Evolutionary conservation across 2,113 vertebrate species (phyloP).

Genomic region (Pangasianodon gigas): DNA sequence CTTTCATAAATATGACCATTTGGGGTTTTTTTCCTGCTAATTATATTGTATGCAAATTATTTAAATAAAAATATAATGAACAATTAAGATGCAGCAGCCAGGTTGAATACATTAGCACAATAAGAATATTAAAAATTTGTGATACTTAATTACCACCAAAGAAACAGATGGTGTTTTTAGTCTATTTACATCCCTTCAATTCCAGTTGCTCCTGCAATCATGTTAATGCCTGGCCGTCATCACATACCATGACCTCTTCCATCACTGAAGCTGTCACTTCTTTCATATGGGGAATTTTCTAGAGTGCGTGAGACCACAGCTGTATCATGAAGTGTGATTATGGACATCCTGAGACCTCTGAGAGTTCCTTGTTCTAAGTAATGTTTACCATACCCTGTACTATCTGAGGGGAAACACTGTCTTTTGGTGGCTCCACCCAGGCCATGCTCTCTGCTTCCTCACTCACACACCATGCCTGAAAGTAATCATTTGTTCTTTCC

Average conservation of each 20-base stretch:
- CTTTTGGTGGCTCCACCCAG: background rate
- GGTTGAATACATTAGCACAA: background rate
- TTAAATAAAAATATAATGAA: background rate
- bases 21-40: no score
- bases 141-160: background rate
- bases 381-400: background rate
- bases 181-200: background rate
- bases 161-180: background rate
- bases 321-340: background rate
- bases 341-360: background rate
- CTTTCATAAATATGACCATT: no score
- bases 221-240: background rate
- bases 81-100: background rate
- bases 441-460: background rate
- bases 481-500: background rate
- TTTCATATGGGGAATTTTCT: background rate
- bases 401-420: background rate
- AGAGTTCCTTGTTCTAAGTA: background rate
- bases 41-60: background rate
- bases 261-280: background rate
- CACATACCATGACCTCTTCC: background rate
- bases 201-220: background rate
- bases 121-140: background rate
- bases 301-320: background rate
- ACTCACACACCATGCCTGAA: background rate